These are phyloP conservation scores for Drosophila colorata DNA, from an alignment of 2,888 invertebrate genomes.

Conservation along the genomic window DNA sequence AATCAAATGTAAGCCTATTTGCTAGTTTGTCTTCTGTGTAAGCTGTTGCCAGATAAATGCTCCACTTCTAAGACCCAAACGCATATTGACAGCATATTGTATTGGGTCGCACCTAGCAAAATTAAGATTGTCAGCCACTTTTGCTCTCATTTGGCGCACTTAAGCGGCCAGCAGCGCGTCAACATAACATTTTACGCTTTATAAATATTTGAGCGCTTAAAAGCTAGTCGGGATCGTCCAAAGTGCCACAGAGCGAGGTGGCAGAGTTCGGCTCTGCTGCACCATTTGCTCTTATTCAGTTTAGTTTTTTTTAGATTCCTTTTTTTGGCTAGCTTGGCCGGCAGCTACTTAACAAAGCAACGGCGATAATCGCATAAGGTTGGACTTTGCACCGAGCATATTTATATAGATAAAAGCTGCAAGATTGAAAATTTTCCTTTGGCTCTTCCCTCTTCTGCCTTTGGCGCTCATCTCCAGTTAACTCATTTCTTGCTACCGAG, in stretches of 20 bases:
- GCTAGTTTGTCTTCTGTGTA: background rate
- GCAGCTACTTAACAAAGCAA: slow-evolving; percentile 44
- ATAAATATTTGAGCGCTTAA: slow-evolving; percentile 76
- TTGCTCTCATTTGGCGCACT: slow-evolving; percentile 65
- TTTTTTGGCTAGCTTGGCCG: too few relatives aligned
- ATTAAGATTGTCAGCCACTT: too few relatives aligned
- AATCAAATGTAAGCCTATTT: background rate
- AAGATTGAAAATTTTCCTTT: background rate
- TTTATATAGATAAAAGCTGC: slow-evolving; percentile 35
- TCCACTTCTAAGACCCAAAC: background rate
- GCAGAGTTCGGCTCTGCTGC: slow-evolving; percentile 14
- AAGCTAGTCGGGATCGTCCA: slow-evolving; percentile 50
- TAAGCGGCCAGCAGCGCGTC: slow-evolving; percentile 49
- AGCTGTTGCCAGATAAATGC: background rate
- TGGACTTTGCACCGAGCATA: slow-evolving; percentile 41
- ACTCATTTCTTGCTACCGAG: background rate
- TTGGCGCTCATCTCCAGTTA: background rate
- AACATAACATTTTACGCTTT: slow-evolving; percentile 65
- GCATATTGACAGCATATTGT: slow-evolving; percentile 7
- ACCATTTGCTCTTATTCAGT: slow-evolving; percentile 32
- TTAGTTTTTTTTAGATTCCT: slow-evolving; percentile 25
- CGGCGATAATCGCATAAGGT: slow-evolving; percentile 54
- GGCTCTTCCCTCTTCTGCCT: background rate
- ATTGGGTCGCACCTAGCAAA: slow-evolving; percentile 16
- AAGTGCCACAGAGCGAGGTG: slow-evolving; percentile 19